phyloP scores from a whole-genome alignment of 2,888 invertebrate genomes.

The Phalangium opilio region DNA sequence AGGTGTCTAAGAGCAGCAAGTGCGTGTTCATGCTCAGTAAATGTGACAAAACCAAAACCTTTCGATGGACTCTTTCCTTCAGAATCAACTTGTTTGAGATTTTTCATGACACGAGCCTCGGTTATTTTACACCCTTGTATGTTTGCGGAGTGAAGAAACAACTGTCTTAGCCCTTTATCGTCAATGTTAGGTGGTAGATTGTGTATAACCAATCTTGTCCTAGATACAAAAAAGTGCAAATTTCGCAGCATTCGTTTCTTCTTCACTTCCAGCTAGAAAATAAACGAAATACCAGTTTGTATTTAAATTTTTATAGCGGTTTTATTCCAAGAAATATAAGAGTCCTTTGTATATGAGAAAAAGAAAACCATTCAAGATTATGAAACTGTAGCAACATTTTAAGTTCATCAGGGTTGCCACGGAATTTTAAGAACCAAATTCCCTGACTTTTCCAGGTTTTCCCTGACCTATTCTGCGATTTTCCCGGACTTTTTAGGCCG shows the following conservation, averaged over 20 bases:
- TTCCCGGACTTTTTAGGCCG: too few species aligned
- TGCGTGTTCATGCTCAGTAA: conserved; percentile 74
- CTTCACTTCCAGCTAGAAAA: conserved; percentile 55
- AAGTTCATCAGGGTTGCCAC: too few species aligned
- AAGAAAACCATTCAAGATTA: too few species aligned
- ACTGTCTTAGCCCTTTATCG: conserved; percentile 52
- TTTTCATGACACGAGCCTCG: conserved; percentile 80
- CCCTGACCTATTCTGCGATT: too few species aligned
- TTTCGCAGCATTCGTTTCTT: conserved; percentile 82
- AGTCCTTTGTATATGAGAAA: too few species aligned
- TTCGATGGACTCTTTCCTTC: conserved; percentile 57
- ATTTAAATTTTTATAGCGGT: too few species aligned
- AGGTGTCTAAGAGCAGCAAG: conserved; percentile 60
- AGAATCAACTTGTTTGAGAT: conserved; percentile 48
- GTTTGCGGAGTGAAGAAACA: conserved; percentile 48
- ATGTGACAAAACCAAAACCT: conserved; percentile 85
- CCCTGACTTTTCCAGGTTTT: too few species aligned
- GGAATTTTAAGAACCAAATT: too few species aligned
- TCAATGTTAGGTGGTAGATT: conserved; percentile 65
- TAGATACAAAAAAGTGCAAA: conserved; percentile 73
- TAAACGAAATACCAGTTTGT: too few species aligned
- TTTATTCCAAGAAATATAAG: too few species aligned
- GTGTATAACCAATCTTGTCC: conserved; percentile 69
- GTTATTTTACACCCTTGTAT: conserved; percentile 47
- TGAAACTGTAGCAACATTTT: too few species aligned